phyloP scores from a whole-genome alignment of 2,888 invertebrate species.

The Pristionchus entomophagus region DNA sequence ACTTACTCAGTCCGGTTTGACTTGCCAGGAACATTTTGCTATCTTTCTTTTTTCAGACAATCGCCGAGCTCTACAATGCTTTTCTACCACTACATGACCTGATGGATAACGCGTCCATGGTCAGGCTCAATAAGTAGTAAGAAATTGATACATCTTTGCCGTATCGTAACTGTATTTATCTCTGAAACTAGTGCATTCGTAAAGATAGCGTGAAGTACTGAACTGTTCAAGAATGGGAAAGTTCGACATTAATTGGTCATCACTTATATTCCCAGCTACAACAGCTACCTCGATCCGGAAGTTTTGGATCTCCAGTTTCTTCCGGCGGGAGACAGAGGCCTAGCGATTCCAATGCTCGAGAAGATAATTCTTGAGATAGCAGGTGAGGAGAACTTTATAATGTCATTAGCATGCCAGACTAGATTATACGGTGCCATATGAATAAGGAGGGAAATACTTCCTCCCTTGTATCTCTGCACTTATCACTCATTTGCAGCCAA shows the following conservation, averaged over 20 bases:
- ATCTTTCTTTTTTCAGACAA: background rate
- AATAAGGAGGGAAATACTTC: too few species aligned
- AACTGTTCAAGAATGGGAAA: background rate
- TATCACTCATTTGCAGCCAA: too few species aligned
- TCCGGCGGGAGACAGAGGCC: background rate
- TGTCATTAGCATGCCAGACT: too few species aligned
- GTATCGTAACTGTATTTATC: too few species aligned
- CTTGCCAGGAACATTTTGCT: background rate
- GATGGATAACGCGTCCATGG: too few species aligned
- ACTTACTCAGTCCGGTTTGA: background rate
- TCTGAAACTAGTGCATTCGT: too few species aligned
- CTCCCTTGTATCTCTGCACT: too few species aligned
- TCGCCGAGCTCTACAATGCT: background rate
- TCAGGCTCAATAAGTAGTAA: background rate
- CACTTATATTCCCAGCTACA: background rate
- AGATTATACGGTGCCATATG: too few species aligned
- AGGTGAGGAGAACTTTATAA: too few species aligned
- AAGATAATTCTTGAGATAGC: too few species aligned
- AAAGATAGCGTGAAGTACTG: too few species aligned
- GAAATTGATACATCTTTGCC: background rate
- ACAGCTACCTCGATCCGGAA: background rate
- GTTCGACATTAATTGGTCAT: background rate
- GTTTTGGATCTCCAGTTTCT: background rate
- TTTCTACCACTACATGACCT: background rate
- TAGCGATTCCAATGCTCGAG: background rate